Evolutionary conservation across 2,888 invertebrate species (phyloP).

Genomic region (Portevinia maculata): DNA sequence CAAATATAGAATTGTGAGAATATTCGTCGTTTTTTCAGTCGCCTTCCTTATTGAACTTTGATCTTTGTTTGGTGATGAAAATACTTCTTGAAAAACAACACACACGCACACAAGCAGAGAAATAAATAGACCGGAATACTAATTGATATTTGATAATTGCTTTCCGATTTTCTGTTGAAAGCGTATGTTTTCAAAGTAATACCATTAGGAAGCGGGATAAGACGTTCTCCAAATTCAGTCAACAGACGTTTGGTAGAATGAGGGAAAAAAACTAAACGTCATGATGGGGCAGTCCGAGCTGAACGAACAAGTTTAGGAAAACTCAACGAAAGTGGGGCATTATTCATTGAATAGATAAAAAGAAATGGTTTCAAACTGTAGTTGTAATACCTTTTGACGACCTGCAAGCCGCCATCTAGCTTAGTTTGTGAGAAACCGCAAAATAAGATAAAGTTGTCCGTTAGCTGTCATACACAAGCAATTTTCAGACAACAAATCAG

Average conservation of each 20-base stretch:
- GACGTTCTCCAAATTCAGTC: constrained; percentile 57
- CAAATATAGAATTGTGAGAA: not conserved
- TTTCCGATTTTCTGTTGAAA: constrained; percentile 2
- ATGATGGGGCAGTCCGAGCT: constrained; percentile 54
- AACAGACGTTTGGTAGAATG: constrained; percentile 70
- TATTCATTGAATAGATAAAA: constrained; percentile 8
- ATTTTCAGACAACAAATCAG: too few relatives aligned
- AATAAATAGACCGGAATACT: constrained; percentile 17
- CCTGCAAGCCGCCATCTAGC: too few relatives aligned
- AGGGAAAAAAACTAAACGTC: constrained; percentile 67
- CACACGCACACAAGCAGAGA: constrained; percentile 18
- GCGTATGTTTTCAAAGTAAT: constrained; percentile 40
- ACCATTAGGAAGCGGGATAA: constrained; percentile 38
- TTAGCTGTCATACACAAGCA: too few relatives aligned
- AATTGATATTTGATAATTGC: constrained; percentile 4
- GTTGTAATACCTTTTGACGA: too few relatives aligned
- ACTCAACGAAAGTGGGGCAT: constrained; percentile 34
- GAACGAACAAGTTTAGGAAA: constrained; percentile 35
- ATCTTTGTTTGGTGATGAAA: constrained; percentile 27
- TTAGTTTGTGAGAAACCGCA: too few relatives aligned
- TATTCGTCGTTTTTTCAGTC: constrained; percentile 7
- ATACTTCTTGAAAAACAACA: not conserved
- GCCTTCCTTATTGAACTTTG: constrained; percentile 57
- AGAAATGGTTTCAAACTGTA: not conserved
- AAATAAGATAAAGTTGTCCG: too few relatives aligned